Conservation (phyloP, 2,797 vertebrate genomes). For the Sebastes umbrosus region DNA sequence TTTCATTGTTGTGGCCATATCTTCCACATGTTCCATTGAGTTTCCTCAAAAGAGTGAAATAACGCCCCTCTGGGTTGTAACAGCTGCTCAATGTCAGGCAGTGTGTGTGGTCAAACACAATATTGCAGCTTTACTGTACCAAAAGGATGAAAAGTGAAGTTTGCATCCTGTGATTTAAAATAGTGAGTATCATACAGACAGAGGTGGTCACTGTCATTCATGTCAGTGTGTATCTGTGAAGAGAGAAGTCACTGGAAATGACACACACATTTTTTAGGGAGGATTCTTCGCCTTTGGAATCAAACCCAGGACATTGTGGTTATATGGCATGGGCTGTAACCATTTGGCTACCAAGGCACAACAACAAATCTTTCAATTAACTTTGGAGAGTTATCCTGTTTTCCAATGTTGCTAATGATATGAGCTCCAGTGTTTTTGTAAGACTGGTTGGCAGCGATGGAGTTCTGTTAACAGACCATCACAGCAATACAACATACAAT, state of each 20-base stretch:
- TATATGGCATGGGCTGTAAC: not conserved
- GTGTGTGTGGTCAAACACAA: too few species aligned
- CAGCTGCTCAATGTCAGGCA: fast-evolving
- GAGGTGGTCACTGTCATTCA: too few species aligned
- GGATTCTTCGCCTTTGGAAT: too few species aligned
- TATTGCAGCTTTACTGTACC: too few species aligned
- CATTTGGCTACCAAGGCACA: not conserved
- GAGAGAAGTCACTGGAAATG: not conserved
- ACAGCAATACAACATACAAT: not conserved
- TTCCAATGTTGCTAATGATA: not conserved
- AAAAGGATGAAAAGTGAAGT: fast-evolving
- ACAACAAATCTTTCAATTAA: not conserved
- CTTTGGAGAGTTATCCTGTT: not conserved
- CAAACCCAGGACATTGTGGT: too few species aligned
- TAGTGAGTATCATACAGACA: too few species aligned
- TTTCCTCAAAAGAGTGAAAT: too few species aligned
- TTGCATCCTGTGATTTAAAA: not conserved
- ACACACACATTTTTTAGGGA: not conserved
- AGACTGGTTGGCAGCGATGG: too few species aligned
- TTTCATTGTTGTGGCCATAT: too few species aligned
- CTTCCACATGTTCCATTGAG: too few species aligned
- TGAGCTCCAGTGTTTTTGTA: not conserved
- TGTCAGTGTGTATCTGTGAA: not conserved
- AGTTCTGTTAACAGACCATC: not conserved
- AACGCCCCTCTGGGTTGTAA: too few species aligned